A percentile compares a stretch with the other conserved stretches of the same genome.
Conservation (phyloP, 2,797 vertebrate species). For the Eulemur mongoz region DNA sequence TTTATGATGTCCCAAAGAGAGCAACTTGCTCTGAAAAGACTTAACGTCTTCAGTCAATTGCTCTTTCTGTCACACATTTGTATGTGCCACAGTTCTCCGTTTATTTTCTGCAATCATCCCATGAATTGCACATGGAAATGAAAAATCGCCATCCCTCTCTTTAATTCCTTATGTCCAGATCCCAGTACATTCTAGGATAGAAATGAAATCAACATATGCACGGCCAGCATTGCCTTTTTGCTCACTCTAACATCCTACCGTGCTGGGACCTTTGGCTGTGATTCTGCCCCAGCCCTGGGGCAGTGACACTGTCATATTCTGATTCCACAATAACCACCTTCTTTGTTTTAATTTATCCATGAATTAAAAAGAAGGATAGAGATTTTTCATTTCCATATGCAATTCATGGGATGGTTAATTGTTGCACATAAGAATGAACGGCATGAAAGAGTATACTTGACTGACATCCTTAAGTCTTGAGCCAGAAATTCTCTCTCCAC, state of each 20-base stretch:
- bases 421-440: background rate
- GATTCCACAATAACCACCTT: background rate
- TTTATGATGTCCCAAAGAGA: background rate
- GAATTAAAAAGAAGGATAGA: background rate
- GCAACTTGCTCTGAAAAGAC: conserved; percentile 8
- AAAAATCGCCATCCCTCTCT: background rate
- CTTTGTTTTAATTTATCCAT: background rate
- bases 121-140: background rate
- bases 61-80: background rate
- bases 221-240: background rate
- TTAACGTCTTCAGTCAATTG: background rate
- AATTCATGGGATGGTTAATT: background rate
- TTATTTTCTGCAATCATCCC: background rate
- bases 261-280: accelerated
- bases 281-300: background rate
- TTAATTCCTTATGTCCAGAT: background rate
- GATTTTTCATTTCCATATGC: background rate
- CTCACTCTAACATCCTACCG: accelerated
- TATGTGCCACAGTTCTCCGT: background rate
- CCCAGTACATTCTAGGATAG: background rate
- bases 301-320: background rate
- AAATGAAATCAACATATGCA: background rate
- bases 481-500: background rate
- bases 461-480: background rate
- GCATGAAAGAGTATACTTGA: background rate